A percentile compares a stretch with the other conserved stretches of the same genome.
Conservation (phyloP, 1,140 invertebrate genomes). For the Tachypleus tridentatus region DNA sequence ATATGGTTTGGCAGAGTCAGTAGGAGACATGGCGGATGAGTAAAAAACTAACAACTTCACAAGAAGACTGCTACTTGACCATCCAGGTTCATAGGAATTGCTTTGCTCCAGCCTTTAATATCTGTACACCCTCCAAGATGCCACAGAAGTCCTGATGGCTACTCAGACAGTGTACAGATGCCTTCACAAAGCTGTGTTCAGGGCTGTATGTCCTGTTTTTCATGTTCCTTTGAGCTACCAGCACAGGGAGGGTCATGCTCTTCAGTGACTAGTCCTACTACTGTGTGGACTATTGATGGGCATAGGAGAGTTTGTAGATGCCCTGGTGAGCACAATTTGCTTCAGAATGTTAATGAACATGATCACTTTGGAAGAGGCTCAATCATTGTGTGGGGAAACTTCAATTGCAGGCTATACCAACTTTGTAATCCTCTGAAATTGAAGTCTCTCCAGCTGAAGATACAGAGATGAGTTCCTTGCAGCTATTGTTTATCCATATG, state of each 20-base stretch:
- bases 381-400: background rate
- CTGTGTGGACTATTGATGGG: background rate
- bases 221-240: no score
- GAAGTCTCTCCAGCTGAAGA: background rate
- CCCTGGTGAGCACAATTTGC: background rate
- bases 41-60: no score
- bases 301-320: background rate
- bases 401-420: background rate
- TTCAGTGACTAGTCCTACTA: background rate
- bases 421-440: background rate
- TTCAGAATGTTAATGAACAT: background rate
- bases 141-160: no score
- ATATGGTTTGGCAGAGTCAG: no score
- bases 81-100: no score
- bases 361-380: background rate
- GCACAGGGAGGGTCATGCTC: background rate
- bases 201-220: no score
- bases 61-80: no score
- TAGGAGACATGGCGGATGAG: no score
- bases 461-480: constrained; percentile 8
- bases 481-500: constrained; percentile 3
- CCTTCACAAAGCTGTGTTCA: no score
- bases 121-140: no score
- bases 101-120: no score
- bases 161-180: no score